A percentile compares a stretch with the other conserved stretches of the same genome.
Conservation (phyloP, 2,888 invertebrate species). For the Drosophila atripex region DNA sequence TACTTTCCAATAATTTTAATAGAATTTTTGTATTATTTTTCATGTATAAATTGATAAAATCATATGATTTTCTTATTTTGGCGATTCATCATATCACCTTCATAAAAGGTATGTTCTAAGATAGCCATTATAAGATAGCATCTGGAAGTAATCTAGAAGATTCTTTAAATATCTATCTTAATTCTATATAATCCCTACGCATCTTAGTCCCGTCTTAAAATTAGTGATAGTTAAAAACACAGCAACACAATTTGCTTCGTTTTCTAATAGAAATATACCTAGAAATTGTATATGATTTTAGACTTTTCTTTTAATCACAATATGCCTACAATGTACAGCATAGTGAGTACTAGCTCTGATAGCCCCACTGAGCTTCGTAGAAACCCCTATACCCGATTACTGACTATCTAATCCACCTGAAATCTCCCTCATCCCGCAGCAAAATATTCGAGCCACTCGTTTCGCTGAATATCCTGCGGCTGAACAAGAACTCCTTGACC, state of each 20-base stretch:
- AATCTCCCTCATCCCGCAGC: slow-evolving; percentile 67
- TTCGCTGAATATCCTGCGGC: slow-evolving; percentile 84
- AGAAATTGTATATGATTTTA: background rate
- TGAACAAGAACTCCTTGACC: slow-evolving; percentile 84
- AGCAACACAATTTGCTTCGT: background rate
- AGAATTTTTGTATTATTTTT: background rate
- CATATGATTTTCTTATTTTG: background rate
- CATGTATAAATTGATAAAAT: background rate
- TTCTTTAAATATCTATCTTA: background rate
- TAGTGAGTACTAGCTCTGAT: background rate
- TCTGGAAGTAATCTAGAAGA: background rate
- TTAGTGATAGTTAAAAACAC: background rate
- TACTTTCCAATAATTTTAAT: background rate
- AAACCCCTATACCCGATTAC: background rate
- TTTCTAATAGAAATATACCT: background rate
- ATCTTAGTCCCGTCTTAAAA: background rate
- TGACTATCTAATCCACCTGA: slow-evolving; percentile 7
- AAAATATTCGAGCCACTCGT: slow-evolving; percentile 80
- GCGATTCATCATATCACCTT: rapidly evolving
- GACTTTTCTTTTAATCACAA: background rate
- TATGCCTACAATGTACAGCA: background rate
- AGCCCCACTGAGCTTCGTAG: slow-evolving; percentile 1
- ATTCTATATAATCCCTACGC: background rate
- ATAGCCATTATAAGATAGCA: background rate
- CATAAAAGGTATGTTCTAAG: background rate